These are phyloP conservation scores for Hoplostethus mediterraneus DNA, from an alignment of 2,797 vertebrate species.

Conservation along the genomic window DNA sequence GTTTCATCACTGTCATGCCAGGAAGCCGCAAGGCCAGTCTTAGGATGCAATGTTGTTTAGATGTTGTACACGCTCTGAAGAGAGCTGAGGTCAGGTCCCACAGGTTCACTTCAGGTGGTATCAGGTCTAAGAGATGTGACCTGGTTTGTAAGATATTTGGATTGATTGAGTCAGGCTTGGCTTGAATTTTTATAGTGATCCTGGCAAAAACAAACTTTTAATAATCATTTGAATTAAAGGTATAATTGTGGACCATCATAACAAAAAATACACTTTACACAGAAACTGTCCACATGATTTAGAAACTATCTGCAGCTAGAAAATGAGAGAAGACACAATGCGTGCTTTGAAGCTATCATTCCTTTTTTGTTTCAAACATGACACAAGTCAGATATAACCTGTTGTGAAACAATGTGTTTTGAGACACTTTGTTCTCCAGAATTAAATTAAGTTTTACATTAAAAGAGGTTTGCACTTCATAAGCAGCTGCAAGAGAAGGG, in stretches of 20 bases:
- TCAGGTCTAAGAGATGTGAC: not conserved
- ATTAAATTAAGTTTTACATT: slow-evolving; percentile 82
- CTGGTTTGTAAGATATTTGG: not conserved
- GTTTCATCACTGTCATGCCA: not conserved
- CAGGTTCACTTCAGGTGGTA: not conserved
- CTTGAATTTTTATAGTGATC: not conserved
- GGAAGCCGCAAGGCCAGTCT: not conserved
- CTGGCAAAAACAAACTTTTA: not conserved
- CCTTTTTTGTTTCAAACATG: slow-evolving; percentile 69
- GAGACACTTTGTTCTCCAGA: slow-evolving; percentile 76
- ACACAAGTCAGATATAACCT: slow-evolving; percentile 59
- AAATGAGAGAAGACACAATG: slow-evolving; percentile 38
- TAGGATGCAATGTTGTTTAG: not conserved
- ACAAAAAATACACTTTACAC: not conserved
- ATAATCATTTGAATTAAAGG: slow-evolving; percentile 8
- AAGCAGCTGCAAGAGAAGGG: slow-evolving; percentile 73
- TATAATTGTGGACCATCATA: not conserved
- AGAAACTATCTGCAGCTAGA: slow-evolving; percentile 35
- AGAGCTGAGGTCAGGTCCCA: not conserved
- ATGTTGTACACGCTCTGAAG: not conserved
- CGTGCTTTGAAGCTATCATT: slow-evolving; percentile 54
- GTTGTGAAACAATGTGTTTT: slow-evolving; percentile 70
- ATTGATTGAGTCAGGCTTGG: too few species aligned
- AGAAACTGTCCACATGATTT: slow-evolving; percentile 27
- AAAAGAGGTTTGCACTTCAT: slow-evolving; percentile 78